phyloP scores from a whole-genome alignment of 1,140 invertebrate genomes.

The Asobara japonica region DNA sequence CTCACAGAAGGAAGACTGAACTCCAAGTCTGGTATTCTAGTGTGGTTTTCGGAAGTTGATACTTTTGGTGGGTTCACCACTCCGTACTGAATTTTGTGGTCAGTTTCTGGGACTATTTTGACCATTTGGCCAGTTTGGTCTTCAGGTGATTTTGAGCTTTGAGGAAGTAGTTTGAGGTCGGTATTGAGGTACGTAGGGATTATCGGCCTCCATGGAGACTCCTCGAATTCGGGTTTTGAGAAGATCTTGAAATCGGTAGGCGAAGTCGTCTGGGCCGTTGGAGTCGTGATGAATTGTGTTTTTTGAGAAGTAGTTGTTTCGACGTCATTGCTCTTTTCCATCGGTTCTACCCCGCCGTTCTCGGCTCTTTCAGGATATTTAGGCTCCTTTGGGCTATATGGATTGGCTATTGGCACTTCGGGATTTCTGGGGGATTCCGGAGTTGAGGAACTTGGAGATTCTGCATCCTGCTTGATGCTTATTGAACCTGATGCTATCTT shows the following conservation, averaged over 20 bases:
- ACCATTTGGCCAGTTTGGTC: neutral
- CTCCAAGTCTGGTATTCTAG: constrained; percentile 9
- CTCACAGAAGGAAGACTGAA: constrained; percentile 35
- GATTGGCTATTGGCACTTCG: constrained; percentile 18
- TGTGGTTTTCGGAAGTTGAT: neutral
- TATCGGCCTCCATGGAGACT: constrained; percentile 62
- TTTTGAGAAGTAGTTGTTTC: constrained; percentile 4
- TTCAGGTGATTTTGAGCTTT: constrained; percentile 26
- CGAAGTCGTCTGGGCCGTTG: constrained; percentile 23
- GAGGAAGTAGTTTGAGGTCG: constrained; percentile 44
- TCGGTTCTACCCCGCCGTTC: no score
- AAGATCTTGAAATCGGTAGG: constrained; percentile 49
- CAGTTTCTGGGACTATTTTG: neutral
- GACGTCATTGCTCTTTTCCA: constrained; percentile 1
- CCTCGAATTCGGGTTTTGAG: constrained; percentile 57
- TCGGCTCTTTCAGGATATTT: no score
- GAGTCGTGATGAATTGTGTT: constrained; percentile 39
- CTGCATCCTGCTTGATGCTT: constrained; percentile 15
- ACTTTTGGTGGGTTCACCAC: neutral
- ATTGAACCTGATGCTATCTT: constrained; percentile 42
- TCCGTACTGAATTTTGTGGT: constrained; percentile 7
- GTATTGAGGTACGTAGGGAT: constrained; percentile 54
- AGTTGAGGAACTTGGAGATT: neutral
- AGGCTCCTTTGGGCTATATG: neutral
- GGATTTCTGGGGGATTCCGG: neutral